A percentile compares a stretch with the other conserved stretches of the same genome.
Evolutionary conservation across 23 tunicate species (phyloP).

Genomic region (Botrylloides violaceus): DNA sequence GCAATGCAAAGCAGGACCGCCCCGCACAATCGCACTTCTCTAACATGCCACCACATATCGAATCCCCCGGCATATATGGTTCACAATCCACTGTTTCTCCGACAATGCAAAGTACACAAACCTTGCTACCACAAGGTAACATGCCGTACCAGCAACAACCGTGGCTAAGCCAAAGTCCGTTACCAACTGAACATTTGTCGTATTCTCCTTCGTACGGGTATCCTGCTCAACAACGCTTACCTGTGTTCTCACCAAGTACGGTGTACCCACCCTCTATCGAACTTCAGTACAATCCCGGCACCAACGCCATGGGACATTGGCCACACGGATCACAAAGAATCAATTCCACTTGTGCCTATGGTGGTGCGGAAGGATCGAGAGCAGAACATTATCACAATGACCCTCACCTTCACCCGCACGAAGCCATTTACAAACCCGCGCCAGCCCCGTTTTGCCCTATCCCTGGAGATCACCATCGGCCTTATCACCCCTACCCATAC

Average conservation of each 20-base stretch:
- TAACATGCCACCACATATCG: not conserved
- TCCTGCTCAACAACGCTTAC: not conserved
- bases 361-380: too few species aligned
- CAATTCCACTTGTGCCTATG: not conserved
- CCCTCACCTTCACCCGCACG: not conserved
- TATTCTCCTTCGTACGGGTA: not conserved
- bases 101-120: not conserved
- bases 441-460: not conserved
- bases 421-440: not conserved
- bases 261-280: not conserved
- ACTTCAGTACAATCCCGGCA: not conserved
- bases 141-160: not conserved
- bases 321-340: not conserved
- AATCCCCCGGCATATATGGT: not conserved
- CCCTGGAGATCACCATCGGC: conserved; percentile 1
- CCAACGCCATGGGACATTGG: not conserved
- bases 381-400: not conserved
- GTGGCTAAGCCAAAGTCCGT: not conserved
- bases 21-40: not conserved
- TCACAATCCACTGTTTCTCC: not conserved
- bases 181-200: not conserved
- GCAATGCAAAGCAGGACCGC: not conserved
- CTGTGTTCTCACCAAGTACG: not conserved
- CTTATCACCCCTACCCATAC: conserved; percentile 10
- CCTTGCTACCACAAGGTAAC: not conserved